Evolutionary conservation across 2,888 invertebrate species (phyloP).

Genomic region (Leucania comma): DNA sequence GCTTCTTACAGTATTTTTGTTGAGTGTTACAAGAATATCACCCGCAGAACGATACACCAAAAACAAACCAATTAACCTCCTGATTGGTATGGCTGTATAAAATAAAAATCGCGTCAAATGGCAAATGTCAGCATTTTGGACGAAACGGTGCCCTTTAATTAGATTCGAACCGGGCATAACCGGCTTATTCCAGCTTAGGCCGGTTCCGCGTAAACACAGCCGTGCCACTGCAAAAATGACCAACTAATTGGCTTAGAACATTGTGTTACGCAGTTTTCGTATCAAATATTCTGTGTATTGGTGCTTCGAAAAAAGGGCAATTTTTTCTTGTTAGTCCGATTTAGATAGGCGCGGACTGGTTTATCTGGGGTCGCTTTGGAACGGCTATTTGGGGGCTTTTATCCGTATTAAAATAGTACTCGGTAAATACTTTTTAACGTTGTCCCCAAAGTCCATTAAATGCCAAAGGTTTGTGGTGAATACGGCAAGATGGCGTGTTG

Average conservation of each 20-base stretch:
- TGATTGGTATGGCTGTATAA: slow-evolving; percentile 78
- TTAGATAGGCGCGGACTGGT: slow-evolving; percentile 55
- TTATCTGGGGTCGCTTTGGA: slow-evolving; percentile 35
- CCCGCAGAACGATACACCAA: slow-evolving; percentile 64
- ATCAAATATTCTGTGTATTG: slow-evolving; percentile 85
- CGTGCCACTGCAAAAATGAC: slow-evolving; percentile 88
- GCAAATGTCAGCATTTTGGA: slow-evolving; percentile 88
- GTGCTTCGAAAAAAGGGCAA: slow-evolving; percentile 75
- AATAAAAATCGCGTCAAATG: slow-evolving; percentile 82
- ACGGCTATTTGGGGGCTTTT: slow-evolving; percentile 46
- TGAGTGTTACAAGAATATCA: slow-evolving; percentile 63
- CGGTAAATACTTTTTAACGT: slow-evolving; percentile 61
- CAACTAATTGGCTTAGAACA: slow-evolving; percentile 90
- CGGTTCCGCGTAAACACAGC: slow-evolving; percentile 79
- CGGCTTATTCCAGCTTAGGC: slow-evolving; percentile 89
- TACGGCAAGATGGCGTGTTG: slow-evolving; percentile 75
- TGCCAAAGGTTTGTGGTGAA: slow-evolving; percentile 68
- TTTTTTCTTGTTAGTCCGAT: slow-evolving; percentile 66
- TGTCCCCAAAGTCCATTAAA: slow-evolving; percentile 70
- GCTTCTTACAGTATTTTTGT: slow-evolving; percentile 62
- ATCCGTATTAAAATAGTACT: slow-evolving; percentile 61
- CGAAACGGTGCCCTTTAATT: slow-evolving; percentile 88
- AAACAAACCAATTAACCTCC: slow-evolving; percentile 84
- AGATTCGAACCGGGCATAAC: slow-evolving; percentile 88
- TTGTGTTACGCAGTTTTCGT: slow-evolving; percentile 85